These are phyloP conservation scores for Lordiphosa mommai DNA, from an alignment of 1,140 invertebrate species.

Conservation along the genomic window DNA sequence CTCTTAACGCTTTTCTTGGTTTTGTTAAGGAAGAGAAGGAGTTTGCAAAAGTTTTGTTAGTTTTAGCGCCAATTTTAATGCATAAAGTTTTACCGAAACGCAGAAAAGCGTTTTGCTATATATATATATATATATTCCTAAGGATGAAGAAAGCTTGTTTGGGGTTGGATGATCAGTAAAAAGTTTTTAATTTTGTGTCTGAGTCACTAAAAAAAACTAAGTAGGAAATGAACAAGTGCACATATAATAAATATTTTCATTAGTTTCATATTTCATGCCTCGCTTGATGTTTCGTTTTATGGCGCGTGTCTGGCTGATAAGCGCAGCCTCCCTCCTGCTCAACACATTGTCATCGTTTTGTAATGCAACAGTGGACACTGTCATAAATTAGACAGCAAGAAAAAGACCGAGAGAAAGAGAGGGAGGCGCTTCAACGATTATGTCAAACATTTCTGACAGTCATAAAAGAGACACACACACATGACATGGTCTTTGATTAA, in stretches of 20 bases:
- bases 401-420: neutral
- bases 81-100: conserved; percentile 27
- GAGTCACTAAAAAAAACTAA: conserved; percentile 17
- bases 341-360: conserved; percentile 8
- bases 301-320: conserved; percentile 45
- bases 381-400: conserved; percentile 62
- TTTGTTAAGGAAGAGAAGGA: no score
- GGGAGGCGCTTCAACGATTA: conserved; percentile 46
- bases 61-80: conserved; percentile 50
- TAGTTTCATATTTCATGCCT: conserved; percentile 54
- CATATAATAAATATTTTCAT: conserved; percentile 11
- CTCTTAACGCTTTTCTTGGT: no score
- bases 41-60: conserved; percentile 29
- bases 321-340: conserved; percentile 39
- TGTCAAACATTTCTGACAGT: conserved; percentile 56
- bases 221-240: no score
- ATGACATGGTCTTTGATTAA: conserved; percentile 43
- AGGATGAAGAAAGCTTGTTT: neutral
- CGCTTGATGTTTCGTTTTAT: conserved; percentile 26
- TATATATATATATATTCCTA: neutral
- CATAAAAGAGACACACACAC: conserved; percentile 32
- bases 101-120: conserved; percentile 13
- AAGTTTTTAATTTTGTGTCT: conserved; percentile 38
- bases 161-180: conserved; percentile 31
- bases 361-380: conserved; percentile 55